These are phyloP conservation scores for Semnornis frantzii DNA, from an alignment of 2,113 vertebrate species.

Conservation along the genomic window DNA sequence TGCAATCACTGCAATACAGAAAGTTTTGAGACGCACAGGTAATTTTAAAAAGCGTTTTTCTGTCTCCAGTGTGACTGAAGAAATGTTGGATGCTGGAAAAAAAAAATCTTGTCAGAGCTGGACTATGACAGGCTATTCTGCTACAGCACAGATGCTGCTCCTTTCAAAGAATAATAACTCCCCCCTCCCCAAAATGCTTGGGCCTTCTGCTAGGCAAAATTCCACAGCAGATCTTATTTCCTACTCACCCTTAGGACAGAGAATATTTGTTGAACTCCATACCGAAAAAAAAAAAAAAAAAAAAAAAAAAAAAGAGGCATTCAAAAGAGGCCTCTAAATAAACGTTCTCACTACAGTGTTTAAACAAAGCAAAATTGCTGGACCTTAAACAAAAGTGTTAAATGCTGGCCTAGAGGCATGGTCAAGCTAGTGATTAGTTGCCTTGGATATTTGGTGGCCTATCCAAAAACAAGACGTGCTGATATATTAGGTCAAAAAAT, in stretches of 20 bases:
- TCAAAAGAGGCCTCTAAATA: slow-evolving; percentile 28
- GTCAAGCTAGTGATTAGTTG: slow-evolving; percentile 25
- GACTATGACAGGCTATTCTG: neutral
- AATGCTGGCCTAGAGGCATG: slow-evolving; percentile 25
- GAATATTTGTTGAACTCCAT: neutral
- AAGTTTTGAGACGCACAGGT: neutral
- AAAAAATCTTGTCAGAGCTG: neutral
- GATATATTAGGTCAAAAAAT: neutral
- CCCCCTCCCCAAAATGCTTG: neutral
- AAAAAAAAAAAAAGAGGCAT: neutral
- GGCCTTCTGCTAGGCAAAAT: neutral
- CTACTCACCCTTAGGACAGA: neutral
- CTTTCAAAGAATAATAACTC: neutral
- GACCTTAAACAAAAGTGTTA: slow-evolving; percentile 56
- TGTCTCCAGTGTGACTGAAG: neutral
- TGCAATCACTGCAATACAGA: neutral
- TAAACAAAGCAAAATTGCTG: slow-evolving; percentile 53
- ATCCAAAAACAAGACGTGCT: neutral
- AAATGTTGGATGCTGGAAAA: neutral
- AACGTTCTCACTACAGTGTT: neutral
- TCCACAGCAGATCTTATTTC: neutral
- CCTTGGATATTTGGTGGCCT: slow-evolving; percentile 17
- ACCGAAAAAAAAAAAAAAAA: neutral
- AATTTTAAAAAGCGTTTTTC: neutral
- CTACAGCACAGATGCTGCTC: neutral